Evolutionary conservation across 1,140 invertebrate genomes (phyloP).

Genomic region (Caenorhabditis brenneri): DNA sequence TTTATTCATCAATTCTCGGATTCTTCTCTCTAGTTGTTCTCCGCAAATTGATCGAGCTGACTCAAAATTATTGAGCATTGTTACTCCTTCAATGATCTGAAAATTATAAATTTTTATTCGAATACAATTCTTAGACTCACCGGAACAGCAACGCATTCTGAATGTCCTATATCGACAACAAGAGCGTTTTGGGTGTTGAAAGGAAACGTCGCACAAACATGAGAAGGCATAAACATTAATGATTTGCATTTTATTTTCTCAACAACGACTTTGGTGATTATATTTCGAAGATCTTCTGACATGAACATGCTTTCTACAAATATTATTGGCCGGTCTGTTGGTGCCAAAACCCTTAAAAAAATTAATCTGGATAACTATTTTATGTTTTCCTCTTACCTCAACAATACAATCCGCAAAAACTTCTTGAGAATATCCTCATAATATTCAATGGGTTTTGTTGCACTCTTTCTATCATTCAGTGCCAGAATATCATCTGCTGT

Average conservation of each 20-base stretch:
- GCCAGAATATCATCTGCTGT: neutral
- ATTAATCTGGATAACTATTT: too few species aligned
- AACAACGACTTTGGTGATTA: neutral
- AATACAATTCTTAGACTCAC: neutral
- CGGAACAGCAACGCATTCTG: conserved; percentile 18
- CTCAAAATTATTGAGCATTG: conserved; percentile 25
- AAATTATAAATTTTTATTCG: neutral
- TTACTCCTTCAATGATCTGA: conserved; percentile 6
- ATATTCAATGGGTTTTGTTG: neutral
- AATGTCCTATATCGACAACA: conserved; percentile 1
- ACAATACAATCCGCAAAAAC: neutral
- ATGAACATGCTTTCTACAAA: conserved; percentile 21
- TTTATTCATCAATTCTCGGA: neutral
- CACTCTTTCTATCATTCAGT: neutral
- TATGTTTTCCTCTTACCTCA: too few species aligned
- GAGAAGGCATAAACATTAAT: conserved; percentile 24
- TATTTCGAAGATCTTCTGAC: conserved; percentile 13
- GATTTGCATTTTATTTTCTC: neutral
- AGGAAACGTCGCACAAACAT: neutral
- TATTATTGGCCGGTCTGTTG: conserved; percentile 9
- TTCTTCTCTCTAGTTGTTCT: neutral
- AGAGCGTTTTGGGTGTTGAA: conserved; percentile 21
- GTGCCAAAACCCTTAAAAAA: neutral
- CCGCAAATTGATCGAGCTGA: neutral
- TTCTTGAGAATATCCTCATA: conserved; percentile 12